Conservation (phyloP, 2,888 invertebrate genomes). For the Siphonodentalium dalli region DNA sequence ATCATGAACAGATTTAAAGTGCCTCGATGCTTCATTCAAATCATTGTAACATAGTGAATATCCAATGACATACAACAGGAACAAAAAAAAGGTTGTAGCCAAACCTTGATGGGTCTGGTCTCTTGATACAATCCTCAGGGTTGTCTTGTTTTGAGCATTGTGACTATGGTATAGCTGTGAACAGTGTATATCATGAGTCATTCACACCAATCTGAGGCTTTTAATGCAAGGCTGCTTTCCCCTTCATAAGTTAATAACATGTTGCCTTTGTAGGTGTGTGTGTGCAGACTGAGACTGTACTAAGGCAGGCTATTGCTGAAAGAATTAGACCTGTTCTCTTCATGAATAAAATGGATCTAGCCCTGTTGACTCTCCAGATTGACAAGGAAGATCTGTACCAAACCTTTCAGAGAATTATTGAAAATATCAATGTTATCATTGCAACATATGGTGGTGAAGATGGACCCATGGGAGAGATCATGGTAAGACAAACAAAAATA, state of each 20-base stretch:
- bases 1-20: too few relatives aligned
- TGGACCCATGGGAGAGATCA: conserved; percentile 99
- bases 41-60: too few relatives aligned
- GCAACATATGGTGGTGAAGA: conserved; percentile 96
- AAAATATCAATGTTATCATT: conserved; percentile 99
- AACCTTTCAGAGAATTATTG: conserved; percentile 99
- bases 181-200: too few relatives aligned
- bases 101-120: conserved; percentile 12
- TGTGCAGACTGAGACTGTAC: conserved; percentile 99
- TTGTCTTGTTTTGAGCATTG: too few relatives aligned
- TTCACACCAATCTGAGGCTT: too few relatives aligned
- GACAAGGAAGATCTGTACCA: conserved; percentile 97
- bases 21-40: too few relatives aligned
- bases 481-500: conserved; percentile 76
- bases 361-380: conserved; percentile 93
- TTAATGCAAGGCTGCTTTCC: too few relatives aligned
- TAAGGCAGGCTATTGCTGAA: conserved; percentile 99
- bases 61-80: too few relatives aligned
- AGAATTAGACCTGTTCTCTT: conserved; percentile 99
- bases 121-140: too few relatives aligned
- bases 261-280: conserved; percentile 88
- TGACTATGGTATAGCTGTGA: too few relatives aligned
- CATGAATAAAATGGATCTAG: conserved; percentile 99
- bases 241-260: too few relatives aligned
- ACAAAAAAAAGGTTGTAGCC: too few relatives aligned